Conservation (phyloP, 2,888 invertebrate genomes). For the Onchidella celtica region DNA sequence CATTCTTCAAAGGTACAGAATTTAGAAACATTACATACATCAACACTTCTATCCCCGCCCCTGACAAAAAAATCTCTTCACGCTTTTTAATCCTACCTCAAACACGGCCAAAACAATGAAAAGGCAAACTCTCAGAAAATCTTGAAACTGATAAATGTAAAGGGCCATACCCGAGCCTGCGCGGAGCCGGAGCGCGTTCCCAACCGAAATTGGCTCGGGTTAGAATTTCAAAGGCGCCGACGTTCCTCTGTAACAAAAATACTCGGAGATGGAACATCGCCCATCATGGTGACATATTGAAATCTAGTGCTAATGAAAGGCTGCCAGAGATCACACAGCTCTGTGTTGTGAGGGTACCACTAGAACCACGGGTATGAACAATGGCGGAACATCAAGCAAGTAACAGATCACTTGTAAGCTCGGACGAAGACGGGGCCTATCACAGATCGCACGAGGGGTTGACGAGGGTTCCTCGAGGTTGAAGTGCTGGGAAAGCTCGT, state of each 20-base stretch:
- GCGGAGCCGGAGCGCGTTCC: slow-evolving; percentile 5
- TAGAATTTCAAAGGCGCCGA: slow-evolving; percentile 25
- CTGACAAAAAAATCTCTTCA: no score
- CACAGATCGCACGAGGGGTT: no score
- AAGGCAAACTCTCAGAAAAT: no score
- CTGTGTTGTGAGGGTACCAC: background rate
- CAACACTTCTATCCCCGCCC: no score
- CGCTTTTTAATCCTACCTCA: no score
- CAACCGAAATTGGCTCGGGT: slow-evolving; percentile 21
- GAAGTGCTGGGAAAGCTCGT: background rate
- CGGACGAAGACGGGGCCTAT: no score
- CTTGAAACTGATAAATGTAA: background rate
- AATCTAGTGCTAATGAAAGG: slow-evolving; percentile 29
- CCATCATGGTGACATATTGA: slow-evolving; percentile 10
- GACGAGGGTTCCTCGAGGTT: no score
- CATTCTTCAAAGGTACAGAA: no score
- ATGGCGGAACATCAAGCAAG: background rate
- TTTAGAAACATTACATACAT: no score
- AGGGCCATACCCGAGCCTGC: background rate
- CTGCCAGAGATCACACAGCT: background rate
- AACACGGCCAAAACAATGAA: no score
- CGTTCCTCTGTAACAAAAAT: background rate
- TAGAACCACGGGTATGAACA: background rate
- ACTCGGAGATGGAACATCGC: background rate
- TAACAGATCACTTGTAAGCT: background rate